Conservation (phyloP, 2,113 vertebrate species). For the Dipodomys merriami region DNA sequence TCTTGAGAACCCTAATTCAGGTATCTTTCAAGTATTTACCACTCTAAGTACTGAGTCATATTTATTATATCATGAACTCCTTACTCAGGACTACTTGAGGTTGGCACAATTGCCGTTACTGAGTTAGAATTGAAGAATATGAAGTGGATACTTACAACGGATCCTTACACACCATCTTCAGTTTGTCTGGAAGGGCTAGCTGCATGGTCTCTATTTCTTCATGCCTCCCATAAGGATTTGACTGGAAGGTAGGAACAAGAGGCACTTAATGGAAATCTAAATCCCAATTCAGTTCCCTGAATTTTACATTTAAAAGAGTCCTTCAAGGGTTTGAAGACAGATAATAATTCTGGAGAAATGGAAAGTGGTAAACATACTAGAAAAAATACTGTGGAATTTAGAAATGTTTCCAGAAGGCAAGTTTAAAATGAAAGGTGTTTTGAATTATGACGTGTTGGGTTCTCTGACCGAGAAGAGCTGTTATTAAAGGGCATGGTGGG, state of each 20-base stretch:
- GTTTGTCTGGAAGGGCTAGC: neutral
- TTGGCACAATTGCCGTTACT: neutral
- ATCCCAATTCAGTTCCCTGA: neutral
- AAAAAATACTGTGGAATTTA: neutral
- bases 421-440: neutral
- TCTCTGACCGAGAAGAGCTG: neutral
- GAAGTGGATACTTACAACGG: neutral
- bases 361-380: neutral
- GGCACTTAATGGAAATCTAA: neutral
- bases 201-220: too few relatives aligned
- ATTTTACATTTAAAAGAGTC: neutral
- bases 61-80: neutral
- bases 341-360: neutral
- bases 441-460: slow-evolving; percentile 13
- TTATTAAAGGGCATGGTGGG: neutral
- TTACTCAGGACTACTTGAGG: neutral
- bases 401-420: neutral
- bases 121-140: neutral
- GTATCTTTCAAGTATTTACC: neutral
- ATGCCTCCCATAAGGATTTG: neutral
- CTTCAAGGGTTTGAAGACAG: neutral
- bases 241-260: neutral
- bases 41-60: fast-evolving
- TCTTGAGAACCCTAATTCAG: neutral
- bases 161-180: neutral